Percentiles rank a stretch among this genome's conserved stretches.
phyloP scores from a whole-genome alignment of 2,888 invertebrate genomes.

The Spodoptera littoralis region DNA sequence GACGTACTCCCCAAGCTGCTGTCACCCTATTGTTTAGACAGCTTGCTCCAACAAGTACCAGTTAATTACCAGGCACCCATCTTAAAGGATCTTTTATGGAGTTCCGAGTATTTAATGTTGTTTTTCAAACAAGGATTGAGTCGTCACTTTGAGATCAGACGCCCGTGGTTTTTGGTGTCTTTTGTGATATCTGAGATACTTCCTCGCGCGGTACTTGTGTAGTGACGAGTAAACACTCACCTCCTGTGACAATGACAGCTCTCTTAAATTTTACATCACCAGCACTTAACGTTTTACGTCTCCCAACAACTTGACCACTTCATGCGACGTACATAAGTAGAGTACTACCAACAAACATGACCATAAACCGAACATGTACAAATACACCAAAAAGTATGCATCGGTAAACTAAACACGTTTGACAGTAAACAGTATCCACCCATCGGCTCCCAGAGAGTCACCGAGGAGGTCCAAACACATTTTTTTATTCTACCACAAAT shows the following conservation, averaged over 20 bases:
- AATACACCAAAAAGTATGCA: conserved; percentile 27
- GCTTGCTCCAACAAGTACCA: conserved; percentile 52
- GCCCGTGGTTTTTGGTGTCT: conserved; percentile 33
- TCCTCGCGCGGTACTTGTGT: conserved; percentile 32
- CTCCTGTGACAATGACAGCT: conserved; percentile 34
- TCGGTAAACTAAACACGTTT: conserved; percentile 38
- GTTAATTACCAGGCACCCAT: conserved; percentile 52
- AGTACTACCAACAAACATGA: conserved; percentile 14
- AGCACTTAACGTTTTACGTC: conserved; percentile 12
- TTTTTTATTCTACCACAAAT: conserved; percentile 56
- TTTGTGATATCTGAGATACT: conserved; percentile 43
- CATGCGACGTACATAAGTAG: conserved; percentile 9
- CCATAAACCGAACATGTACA: conserved; percentile 30
- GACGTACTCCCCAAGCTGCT: conserved; percentile 19
- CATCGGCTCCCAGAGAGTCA: conserved; percentile 49
- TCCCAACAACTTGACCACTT: conserved; percentile 25
- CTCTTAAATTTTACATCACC: conserved; percentile 14
- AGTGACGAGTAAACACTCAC: conserved; percentile 34
- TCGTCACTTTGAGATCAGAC: conserved; percentile 49
- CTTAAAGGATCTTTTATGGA: conserved; percentile 58
- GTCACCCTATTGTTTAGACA: conserved; percentile 54
- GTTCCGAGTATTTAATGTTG: conserved; percentile 57
- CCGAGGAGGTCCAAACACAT: conserved; percentile 61
- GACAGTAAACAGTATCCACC: conserved; percentile 43
- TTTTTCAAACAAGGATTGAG: conserved; percentile 56